A percentile compares a stretch with the other conserved stretches of the same genome.
Evolutionary conservation across 2,113 vertebrate species (phyloP).

Genomic region (Strix aluco): DNA sequence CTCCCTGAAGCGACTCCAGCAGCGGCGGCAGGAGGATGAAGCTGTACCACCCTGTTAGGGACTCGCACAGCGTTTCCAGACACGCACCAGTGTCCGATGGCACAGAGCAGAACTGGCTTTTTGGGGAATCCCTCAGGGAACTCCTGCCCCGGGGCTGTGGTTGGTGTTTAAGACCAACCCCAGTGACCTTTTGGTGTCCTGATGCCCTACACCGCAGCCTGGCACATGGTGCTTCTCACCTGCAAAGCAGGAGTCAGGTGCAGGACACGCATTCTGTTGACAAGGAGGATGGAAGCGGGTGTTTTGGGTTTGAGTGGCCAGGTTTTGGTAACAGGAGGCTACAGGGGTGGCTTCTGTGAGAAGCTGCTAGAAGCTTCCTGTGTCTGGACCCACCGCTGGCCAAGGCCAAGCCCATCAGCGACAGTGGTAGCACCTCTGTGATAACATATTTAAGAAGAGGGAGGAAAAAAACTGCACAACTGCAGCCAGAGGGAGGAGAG

Average conservation of each 20-base stretch:
- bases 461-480: not conserved
- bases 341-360: not conserved
- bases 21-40: not conserved
- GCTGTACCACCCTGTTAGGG: accelerated
- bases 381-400: not conserved
- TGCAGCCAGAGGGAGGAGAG: no score
- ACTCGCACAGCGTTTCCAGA: accelerated
- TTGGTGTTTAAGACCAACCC: not conserved
- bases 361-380: no score
- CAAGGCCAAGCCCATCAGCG: not conserved
- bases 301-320: not conserved
- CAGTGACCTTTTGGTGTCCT: not conserved
- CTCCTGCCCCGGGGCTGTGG: not conserved
- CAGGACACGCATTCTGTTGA: not conserved
- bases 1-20: not conserved
- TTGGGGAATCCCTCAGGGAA: not conserved
- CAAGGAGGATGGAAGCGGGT: not conserved
- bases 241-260: not conserved
- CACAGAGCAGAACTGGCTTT: not conserved
- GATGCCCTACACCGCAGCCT: not conserved
- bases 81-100: not conserved
- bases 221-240: not conserved
- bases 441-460: not conserved
- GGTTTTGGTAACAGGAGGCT: not conserved
- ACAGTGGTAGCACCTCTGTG: not conserved